Percentiles rank a stretch among this genome's conserved stretches.
phyloP scores from a whole-genome alignment of 1,140 invertebrate genomes.

The Procambarus virginalis region DNA sequence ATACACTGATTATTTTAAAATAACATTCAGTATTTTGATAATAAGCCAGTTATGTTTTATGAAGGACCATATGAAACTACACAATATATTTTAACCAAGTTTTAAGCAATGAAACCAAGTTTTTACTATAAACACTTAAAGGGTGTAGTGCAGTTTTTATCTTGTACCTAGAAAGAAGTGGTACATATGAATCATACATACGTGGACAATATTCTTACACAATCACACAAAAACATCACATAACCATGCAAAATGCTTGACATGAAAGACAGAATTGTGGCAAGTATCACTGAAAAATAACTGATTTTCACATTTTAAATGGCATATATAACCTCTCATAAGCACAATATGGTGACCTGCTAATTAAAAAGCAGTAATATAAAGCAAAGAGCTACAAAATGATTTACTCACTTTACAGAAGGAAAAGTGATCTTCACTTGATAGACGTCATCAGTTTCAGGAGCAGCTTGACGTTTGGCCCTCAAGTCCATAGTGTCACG shows the following conservation, averaged over 20 bases:
- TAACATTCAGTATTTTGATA: too few relatives aligned
- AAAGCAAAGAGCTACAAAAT: neutral
- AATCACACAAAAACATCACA: neutral
- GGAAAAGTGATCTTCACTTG: conserved; percentile 85
- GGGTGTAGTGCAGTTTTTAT: too few relatives aligned
- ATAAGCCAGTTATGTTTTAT: too few relatives aligned
- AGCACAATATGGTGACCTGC: neutral
- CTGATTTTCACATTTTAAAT: too few relatives aligned
- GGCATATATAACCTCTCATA: neutral
- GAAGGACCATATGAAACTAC: too few relatives aligned
- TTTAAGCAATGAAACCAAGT: too few relatives aligned
- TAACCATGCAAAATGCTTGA: neutral
- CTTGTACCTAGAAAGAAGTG: too few relatives aligned
- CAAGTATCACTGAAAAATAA: too few relatives aligned
- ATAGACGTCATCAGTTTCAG: conserved; percentile 82
- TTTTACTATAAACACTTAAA: too few relatives aligned
- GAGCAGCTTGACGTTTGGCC: conserved; percentile 80
- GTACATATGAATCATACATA: neutral
- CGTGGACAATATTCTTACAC: neutral
- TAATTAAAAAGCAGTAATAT: neutral
- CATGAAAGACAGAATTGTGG: too few relatives aligned
- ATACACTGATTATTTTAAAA: too few relatives aligned
- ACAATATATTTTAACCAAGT: too few relatives aligned
- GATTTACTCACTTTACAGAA: conserved; percentile 76
- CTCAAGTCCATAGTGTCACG: conserved; percentile 76